Evolutionary conservation across 2,797 vertebrate genomes (phyloP).

Genomic region (Gymnoscopelus braueri): DNA sequence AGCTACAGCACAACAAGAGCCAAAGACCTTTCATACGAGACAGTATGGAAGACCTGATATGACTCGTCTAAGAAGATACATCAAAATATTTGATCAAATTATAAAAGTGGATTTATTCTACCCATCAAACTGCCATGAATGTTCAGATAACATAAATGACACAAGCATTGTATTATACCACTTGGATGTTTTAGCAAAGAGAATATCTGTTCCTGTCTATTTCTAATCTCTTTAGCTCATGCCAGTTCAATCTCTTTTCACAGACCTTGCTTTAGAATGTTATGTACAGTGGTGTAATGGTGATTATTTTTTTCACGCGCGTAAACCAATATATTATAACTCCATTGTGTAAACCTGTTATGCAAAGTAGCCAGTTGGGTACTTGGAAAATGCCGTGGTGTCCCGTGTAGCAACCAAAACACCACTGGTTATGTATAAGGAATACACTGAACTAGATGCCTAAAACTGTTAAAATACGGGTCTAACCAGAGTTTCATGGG

Average conservation of each 20-base stretch:
- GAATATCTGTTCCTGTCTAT: conserved; percentile 8
- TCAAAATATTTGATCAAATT: conserved; percentile 3
- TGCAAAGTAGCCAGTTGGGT: no score
- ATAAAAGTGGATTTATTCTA: background rate
- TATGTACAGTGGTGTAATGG: no score
- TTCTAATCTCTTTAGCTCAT: conserved; percentile 7
- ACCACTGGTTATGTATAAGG: no score
- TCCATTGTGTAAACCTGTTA: no score
- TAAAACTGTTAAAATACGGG: background rate
- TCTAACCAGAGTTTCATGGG: background rate
- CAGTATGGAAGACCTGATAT: background rate
- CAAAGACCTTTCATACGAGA: conserved; percentile 36
- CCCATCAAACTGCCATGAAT: background rate
- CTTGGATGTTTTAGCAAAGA: background rate
- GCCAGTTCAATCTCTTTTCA: background rate
- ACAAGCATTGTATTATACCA: background rate
- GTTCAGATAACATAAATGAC: background rate
- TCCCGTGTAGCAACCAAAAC: no score
- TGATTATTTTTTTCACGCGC: no score
- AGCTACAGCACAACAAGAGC: conserved; percentile 28
- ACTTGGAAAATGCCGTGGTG: no score
- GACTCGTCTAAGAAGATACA: background rate
- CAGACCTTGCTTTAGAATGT: background rate
- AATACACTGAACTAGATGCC: background rate
- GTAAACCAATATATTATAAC: no score